Base-by-base conservation (phyloP, 1,140 invertebrate species). In the Leguminivora glycinivorella region DNA sequence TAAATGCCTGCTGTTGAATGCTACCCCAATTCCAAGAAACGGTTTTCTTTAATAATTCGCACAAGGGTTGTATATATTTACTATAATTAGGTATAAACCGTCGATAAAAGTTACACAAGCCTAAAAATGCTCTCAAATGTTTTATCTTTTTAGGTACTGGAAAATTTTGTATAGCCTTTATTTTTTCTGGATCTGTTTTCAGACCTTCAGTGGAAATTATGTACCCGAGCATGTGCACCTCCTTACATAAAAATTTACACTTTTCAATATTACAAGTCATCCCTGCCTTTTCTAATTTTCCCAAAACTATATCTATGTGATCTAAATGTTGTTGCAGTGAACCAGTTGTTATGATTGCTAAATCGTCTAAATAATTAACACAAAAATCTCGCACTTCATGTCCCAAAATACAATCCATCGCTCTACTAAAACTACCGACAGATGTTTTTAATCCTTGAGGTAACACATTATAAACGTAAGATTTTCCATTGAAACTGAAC, bases 191-290 rank as follows among this genome's bases (percentile, higher is more conserved):
- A 58, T 88, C 77, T 4, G 77, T 83, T 22, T 38, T 17, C 10
- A 89, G 73, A 17, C 86, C 88, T 1, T 71, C 34, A 1, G 80
- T 47, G 0, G 82, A 76, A n/a, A 88, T 72, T n/a, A 88, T 80
- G 66, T 76, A 75, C 4, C 81, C 83, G n/a, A 85, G 72, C 66
- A 85, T 77, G 24, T 72, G 70, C 7, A 81, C 74, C 58, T 83
- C 72, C 52, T 71, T 72, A 29, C 70, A 69, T 4, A 83, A 26
- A 75, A 84, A 82, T 63, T 74, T 19, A 58, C 77, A 81, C 60
- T 85, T 83, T 34, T 72, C 68, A 14, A 85, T 38, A 68, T 79
- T 80, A 56, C 78, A 72, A 5, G 79, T 84, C 25, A 83, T 47
- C 4, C 72, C 72, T 0, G 77, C 71, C 14, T 66, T 68, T 38